Evolutionary conservation across 2,888 invertebrate genomes (phyloP).

Genomic region (Chydorus sphaericus): DNA sequence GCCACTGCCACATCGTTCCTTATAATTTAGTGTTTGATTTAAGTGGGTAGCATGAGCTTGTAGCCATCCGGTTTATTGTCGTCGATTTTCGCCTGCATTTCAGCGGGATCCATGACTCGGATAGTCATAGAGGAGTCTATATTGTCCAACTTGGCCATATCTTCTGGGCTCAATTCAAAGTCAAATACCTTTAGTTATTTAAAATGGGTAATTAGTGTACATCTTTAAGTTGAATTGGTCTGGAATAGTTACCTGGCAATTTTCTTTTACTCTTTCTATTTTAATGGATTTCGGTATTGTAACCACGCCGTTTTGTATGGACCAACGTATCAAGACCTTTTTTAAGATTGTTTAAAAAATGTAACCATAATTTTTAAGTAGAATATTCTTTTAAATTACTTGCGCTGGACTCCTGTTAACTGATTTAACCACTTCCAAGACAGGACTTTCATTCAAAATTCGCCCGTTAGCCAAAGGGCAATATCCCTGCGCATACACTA

Average conservation of each 20-base stretch:
- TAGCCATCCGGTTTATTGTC: constrained; percentile 27
- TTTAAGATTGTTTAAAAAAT: too few species aligned
- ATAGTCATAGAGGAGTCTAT: constrained; percentile 21
- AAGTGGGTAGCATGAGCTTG: constrained; percentile 19
- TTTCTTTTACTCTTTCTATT: constrained; percentile 25
- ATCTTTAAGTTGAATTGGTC: too few species aligned
- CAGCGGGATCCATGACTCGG: constrained; percentile 23
- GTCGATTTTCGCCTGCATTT: constrained; percentile 25
- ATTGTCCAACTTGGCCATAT: constrained; percentile 17
- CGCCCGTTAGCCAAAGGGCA: constrained; percentile 30
- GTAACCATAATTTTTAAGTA: too few species aligned
- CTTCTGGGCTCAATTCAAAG: constrained; percentile 22
- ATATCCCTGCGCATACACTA: too few species aligned
- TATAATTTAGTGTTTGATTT: too few species aligned
- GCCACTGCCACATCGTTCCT: too few species aligned
- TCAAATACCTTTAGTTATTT: constrained; percentile 24
- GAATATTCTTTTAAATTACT: too few species aligned
- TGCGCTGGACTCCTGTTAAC: constrained; percentile 27
- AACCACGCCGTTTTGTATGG: constrained; percentile 26
- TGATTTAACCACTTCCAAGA: constrained; percentile 24
- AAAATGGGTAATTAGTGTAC: neutral
- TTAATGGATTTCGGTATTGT: constrained; percentile 30
- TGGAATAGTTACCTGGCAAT: constrained; percentile 22
- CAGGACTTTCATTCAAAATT: constrained; percentile 24
- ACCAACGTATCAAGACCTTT: constrained; percentile 30